These are phyloP conservation scores for Pogoniulus pusillus DNA, from an alignment of 2,797 vertebrate genomes.

Conservation along the genomic window DNA sequence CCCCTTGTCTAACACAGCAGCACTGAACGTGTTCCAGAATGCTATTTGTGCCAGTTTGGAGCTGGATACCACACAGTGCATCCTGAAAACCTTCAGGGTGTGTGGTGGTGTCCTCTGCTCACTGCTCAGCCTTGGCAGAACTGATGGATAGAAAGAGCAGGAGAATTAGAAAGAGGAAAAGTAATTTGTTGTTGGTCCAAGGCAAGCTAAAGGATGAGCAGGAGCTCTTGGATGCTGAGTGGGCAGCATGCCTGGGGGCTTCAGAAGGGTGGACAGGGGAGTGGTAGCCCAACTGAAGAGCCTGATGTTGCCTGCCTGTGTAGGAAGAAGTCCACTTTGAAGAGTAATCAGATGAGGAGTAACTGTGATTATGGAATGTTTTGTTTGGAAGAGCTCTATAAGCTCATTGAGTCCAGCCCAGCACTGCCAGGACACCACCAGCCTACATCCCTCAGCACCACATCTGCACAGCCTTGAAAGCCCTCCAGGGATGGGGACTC, in stretches of 20 bases:
- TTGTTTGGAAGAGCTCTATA: no score
- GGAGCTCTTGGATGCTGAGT: not conserved
- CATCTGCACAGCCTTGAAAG: no score
- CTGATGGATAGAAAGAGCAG: not conserved
- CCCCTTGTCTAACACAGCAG: no score
- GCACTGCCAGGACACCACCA: no score
- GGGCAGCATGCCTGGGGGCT: not conserved
- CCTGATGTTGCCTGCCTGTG: not conserved
- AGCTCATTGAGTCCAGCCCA: no score
- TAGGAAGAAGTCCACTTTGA: not conserved
- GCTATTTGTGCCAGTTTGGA: conserved; percentile 78
- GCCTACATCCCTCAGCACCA: no score
- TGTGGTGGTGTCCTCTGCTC: conserved; percentile 8
- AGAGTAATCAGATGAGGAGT: not conserved
- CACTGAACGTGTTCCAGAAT: conserved; percentile 77
- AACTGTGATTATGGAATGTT: not conserved
- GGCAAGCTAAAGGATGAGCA: not conserved
- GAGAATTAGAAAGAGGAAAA: not conserved
- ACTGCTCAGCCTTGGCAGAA: conserved; percentile 14
- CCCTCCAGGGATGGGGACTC: no score
- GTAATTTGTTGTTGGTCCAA: not conserved
- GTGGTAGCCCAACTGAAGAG: not conserved
- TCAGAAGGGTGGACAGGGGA: not conserved
- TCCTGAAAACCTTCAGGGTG: conserved; percentile 51
- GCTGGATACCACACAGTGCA: conserved; percentile 55